phyloP scores from a whole-genome alignment of 64 coral and sea anemone genomes.

The Pocillopora damicornis region DNA sequence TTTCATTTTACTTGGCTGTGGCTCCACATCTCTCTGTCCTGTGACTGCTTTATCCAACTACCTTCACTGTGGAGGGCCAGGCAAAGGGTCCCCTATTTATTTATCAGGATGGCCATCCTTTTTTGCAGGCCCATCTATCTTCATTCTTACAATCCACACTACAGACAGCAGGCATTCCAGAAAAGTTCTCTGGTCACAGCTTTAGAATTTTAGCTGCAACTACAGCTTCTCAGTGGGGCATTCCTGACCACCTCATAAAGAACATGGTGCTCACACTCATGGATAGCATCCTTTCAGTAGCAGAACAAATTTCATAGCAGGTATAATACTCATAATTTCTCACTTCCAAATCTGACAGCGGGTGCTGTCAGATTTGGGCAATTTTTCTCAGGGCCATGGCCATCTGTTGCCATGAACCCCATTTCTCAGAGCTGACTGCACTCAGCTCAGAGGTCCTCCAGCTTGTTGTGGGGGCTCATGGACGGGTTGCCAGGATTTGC shows the following conservation, averaged over 20 bases:
- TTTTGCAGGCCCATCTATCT: not conserved
- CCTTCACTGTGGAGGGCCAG: not conserved
- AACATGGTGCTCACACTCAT: not conserved
- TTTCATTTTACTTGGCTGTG: constrained; percentile 18
- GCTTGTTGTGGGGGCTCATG: not conserved
- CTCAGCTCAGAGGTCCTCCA: not conserved
- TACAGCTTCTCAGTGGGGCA: not conserved
- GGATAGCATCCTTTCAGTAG: not conserved
- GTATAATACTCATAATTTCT: not conserved
- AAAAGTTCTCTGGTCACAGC: constrained; percentile 9
- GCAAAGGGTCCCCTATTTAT: not conserved
- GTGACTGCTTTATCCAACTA: constrained; percentile 7
- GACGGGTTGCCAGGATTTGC: constrained; percentile 19
- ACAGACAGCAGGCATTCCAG: constrained; percentile 4
- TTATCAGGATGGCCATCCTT: constrained; percentile 1
- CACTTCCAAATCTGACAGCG: not conserved
- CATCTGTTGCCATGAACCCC: too few species aligned
- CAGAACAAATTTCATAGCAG: not conserved
- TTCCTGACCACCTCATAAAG: not conserved
- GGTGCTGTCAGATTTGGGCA: not conserved
- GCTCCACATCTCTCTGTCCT: not conserved
- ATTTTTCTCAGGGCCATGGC: not conserved
- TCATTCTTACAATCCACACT: not conserved
- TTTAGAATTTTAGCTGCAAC: constrained; percentile 11
- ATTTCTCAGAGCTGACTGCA: too few species aligned